Base-by-base conservation (phyloP, 2,797 vertebrate species). In the Brachyrhaphis roseni region DNA sequence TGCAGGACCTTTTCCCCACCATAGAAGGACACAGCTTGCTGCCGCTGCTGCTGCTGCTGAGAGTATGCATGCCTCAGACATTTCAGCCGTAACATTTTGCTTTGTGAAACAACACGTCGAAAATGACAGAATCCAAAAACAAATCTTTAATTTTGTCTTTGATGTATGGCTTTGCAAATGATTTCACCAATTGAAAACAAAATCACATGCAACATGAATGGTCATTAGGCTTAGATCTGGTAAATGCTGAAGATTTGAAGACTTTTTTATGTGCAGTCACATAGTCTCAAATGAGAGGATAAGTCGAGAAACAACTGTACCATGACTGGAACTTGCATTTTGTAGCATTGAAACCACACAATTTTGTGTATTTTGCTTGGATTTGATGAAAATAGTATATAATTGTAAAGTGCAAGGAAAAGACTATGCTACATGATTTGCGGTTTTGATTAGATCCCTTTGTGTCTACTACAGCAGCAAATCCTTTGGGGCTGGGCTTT, bases 21-120 rank as follows among this genome's bases (percentile, higher is more conserved):
- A 89, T 92, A 93, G 83, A 94, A 86, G 93, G 93, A 82, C 82
- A 91, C 81, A 28, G 36, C 72, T 76, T 87, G 62, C 74, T 77
- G 75, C 39, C 78, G 3, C 78, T 87, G 62, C 74, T 74, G 75
- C 36, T 79, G 62, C 62, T 36, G 34, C 34, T 72, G 73, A 75
- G 36, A 55, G 46, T 68, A 26, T 68, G 62, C 18, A 1, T 82
- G 72, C 80, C 79, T 84, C 31, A 51, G 78, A 66, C 53, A 47
- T 82, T 80, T 78, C 74, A 77, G 74, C 76, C 72, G 64, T 75
- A 76, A 77, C 0, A 11, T 76, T 83, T 84, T 92, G 90, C 88
- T 93, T 81, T 87, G 46, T 90, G 15, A 91, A 89, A 87, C 80
- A 94, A 92, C 89, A 59, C 62, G 39, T 84, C 72, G 66, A 88